phyloP scores from a whole-genome alignment of 2,888 invertebrate genomes.

The Oeneis ivallda region DNA sequence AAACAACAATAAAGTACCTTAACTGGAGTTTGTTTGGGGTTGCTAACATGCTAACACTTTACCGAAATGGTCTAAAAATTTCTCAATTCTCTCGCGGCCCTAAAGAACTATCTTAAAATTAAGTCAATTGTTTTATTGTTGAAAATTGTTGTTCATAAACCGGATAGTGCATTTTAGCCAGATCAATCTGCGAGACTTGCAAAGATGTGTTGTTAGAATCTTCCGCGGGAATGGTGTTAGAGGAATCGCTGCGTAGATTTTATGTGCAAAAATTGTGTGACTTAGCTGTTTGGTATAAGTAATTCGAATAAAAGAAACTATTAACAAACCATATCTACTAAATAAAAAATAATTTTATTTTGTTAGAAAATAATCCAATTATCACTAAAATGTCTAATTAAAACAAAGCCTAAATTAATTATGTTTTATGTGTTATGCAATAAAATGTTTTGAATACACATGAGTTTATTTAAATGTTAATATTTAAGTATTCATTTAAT shows the following conservation, averaged over 20 bases:
- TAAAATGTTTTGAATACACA: constrained; percentile 7
- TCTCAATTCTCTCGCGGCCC: too few relatives aligned
- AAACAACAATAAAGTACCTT: too few relatives aligned
- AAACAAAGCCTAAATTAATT: neutral
- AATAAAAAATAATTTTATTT: constrained; percentile 28
- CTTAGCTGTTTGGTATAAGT: constrained; percentile 26
- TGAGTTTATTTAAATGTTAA: neutral
- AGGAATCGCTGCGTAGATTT: constrained; percentile 34
- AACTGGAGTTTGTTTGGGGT: too few relatives aligned
- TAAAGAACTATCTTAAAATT: too few relatives aligned
- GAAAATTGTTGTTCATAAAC: neutral
- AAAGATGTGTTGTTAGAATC: constrained; percentile 29
- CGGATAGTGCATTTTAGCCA: constrained; percentile 24
- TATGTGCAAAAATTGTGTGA: constrained; percentile 31
- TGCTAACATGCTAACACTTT: too few relatives aligned
- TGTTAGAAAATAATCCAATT: constrained; percentile 26
- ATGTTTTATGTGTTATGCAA: constrained; percentile 13
- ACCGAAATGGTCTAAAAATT: too few relatives aligned
- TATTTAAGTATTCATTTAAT: neutral
- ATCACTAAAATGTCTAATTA: constrained; percentile 16
- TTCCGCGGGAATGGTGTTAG: constrained; percentile 29
- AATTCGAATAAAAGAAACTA: constrained; percentile 29
- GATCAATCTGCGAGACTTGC: constrained; percentile 24
- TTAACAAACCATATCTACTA: constrained; percentile 32
- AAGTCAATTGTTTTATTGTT: neutral